Conservation (phyloP, 2,113 vertebrate species). For the Oreotrochilus melanogaster region DNA sequence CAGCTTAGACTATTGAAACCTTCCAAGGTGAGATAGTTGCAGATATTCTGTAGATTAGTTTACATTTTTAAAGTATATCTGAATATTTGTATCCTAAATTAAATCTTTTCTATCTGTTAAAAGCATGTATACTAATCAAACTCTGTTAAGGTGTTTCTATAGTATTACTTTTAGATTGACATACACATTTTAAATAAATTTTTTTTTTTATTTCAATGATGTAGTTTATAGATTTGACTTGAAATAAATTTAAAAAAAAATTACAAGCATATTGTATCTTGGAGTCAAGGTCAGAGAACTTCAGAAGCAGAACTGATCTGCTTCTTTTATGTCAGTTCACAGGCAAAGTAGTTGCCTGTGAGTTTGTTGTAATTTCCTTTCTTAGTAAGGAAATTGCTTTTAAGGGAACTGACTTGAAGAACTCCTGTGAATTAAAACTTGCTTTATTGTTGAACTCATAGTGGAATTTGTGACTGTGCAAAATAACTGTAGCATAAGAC, state of each 20-base stretch:
- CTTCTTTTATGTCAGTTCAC: background rate
- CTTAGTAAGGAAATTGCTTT: background rate
- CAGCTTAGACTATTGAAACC: background rate
- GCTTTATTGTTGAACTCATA: background rate
- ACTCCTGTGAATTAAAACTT: background rate
- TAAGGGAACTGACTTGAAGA: background rate
- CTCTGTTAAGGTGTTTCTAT: background rate
- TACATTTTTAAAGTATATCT: background rate
- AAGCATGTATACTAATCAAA: background rate
- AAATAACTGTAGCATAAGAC: background rate
- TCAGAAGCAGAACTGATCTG: background rate
- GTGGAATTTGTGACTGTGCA: background rate
- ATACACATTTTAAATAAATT: background rate
- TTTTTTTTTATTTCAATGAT: background rate
- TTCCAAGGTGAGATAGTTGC: background rate
- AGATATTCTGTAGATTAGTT: background rate
- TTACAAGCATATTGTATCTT: background rate
- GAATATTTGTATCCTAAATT: background rate
- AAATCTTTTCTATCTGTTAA: background rate
- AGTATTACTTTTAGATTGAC: background rate
- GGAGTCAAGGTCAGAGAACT: background rate
- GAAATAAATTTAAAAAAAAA: background rate
- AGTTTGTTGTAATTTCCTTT: background rate
- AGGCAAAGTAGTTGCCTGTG: background rate
- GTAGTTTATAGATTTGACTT: background rate